phyloP scores from a whole-genome alignment of 37 sponge, comb jelly and placozoan genomes.

The Theonella swinhoei region DNA sequence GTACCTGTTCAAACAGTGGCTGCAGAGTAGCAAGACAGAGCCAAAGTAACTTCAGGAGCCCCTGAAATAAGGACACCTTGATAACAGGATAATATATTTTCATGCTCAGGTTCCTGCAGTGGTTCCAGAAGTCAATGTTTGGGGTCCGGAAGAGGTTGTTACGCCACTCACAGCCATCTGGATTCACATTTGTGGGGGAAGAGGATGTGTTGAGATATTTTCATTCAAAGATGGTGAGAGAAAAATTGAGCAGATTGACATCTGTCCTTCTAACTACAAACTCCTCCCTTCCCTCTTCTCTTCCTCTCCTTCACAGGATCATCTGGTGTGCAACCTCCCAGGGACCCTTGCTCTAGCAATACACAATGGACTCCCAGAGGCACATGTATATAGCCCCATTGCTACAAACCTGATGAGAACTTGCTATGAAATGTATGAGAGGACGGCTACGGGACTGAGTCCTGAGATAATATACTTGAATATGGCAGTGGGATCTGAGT shows the following conservation, averaged over 20 bases:
- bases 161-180: conserved; percentile 62
- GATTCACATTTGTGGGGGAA: conserved; percentile 84
- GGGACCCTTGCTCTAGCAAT: conserved; percentile 87
- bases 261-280: background rate
- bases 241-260: background rate
- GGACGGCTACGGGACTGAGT: conserved; percentile 88
- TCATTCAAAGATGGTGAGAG: conserved; percentile 57
- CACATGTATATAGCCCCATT: conserved; percentile 54
- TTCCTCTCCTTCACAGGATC: conserved; percentile 38
- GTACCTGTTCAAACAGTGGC: conserved; percentile 95
- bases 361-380: conserved; percentile 69
- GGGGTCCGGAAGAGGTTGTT: conserved; percentile 79
- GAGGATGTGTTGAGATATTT: conserved; percentile 40
- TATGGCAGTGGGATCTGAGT: background rate
- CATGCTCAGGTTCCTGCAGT: conserved; percentile 65
- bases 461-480: conserved; percentile 97
- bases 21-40: conserved; percentile 86
- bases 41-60: conserved; percentile 45
- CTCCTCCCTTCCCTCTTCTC: background rate
- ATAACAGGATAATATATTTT: background rate
- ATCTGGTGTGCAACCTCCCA: conserved; percentile 88
- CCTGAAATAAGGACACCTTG: background rate
- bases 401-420: conserved; percentile 85
- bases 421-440: conserved; percentile 91
- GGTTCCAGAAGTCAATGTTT: conserved; percentile 73